Percentiles rank a stretch among this genome's conserved stretches.
Evolutionary conservation across 92 coral and sea anemone species (phyloP).

Genomic region (Siderastrea siderea): DNA sequence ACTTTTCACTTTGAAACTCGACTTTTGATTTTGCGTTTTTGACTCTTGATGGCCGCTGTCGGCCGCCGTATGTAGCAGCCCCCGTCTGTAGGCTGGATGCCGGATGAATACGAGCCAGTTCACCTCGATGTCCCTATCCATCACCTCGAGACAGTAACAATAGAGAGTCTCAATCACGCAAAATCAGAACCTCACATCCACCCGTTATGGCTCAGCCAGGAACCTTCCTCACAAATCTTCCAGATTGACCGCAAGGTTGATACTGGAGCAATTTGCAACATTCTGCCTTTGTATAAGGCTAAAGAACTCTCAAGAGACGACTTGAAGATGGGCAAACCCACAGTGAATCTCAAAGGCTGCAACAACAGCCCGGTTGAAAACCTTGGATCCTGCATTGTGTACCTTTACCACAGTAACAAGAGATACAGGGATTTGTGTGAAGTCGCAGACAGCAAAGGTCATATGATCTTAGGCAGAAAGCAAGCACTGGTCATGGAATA

Average conservation of each 20-base stretch:
- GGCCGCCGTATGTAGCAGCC: too few relatives aligned
- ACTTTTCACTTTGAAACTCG: too few relatives aligned
- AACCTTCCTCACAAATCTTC: conserved; percentile 1
- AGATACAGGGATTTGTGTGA: conserved; percentile 22
- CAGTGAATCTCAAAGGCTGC: conserved; percentile 37
- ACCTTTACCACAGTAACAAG: conserved; percentile 32
- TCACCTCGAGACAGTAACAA: neutral
- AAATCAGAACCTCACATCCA: conserved; percentile 15
- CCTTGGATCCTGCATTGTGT: conserved; percentile 25
- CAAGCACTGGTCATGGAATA: neutral
- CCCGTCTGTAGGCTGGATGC: neutral
- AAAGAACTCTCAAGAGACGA: neutral
- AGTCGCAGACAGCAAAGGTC: conserved; percentile 35
- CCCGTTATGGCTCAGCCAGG: conserved; percentile 23
- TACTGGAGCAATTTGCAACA: neutral
- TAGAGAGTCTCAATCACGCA: conserved; percentile 10
- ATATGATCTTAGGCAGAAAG: conserved; percentile 21
- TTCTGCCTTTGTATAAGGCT: neutral
- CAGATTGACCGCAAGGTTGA: conserved; percentile 1
- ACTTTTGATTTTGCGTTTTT: too few relatives aligned
- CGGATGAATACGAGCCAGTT: conserved; percentile 14
- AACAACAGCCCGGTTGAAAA: conserved; percentile 13
- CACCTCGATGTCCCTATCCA: neutral
- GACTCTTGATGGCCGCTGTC: too few relatives aligned
- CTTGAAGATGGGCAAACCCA: conserved; percentile 11